phyloP scores from a whole-genome alignment of 2,888 invertebrate genomes.

The Drepanosiphum platanoidis region DNA sequence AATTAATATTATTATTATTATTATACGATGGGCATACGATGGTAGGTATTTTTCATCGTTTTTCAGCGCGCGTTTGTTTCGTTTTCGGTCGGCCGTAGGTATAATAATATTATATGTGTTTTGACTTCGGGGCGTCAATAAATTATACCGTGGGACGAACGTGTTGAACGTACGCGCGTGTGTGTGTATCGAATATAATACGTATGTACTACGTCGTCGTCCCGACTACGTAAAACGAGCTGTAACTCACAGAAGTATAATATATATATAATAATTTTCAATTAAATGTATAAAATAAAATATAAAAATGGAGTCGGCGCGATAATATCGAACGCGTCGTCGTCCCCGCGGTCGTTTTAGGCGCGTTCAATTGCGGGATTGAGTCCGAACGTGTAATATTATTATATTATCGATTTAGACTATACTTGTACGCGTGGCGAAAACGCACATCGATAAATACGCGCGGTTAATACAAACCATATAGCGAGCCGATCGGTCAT shows the following conservation, averaged over 20 bases:
- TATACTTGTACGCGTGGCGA: background rate
- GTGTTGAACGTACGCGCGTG: background rate
- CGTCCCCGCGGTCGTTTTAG: background rate
- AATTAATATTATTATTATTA: constrained; percentile 51
- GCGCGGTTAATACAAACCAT: background rate
- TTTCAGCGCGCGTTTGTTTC: constrained; percentile 9
- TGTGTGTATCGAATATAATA: background rate
- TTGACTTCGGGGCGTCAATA: constrained; percentile 56
- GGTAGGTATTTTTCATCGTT: constrained; percentile 5
- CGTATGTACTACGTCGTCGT: background rate
- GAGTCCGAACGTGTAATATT: background rate
- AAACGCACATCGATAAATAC: background rate
- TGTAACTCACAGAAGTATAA: background rate
- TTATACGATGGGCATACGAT: background rate
- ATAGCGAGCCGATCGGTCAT: constrained; percentile 33
- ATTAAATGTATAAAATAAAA: background rate
- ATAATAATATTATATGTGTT: constrained; percentile 12
- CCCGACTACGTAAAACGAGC: constrained; percentile 13
- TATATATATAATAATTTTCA: constrained; percentile 16
- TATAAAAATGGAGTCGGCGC: background rate
- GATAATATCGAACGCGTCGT: background rate
- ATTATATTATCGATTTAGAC: background rate
- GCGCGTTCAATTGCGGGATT: background rate
- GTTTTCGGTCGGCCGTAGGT: background rate
- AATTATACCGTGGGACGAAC: constrained; percentile 56